phyloP scores from a whole-genome alignment of 2,888 invertebrate species.

The Venusia cambrica region DNA sequence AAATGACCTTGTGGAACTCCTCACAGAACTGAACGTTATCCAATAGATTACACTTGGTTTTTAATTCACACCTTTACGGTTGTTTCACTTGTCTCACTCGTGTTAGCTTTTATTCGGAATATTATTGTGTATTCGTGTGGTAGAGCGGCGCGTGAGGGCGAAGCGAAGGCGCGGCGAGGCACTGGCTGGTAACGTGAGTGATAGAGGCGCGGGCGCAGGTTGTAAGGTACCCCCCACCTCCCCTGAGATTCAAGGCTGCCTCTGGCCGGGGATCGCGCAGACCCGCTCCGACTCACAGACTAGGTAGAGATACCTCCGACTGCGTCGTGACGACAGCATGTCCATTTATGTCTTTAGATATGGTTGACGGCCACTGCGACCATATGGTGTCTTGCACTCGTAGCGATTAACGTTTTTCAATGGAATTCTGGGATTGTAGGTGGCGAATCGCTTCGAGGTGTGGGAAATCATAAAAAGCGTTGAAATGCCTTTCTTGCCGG shows the following conservation, averaged over 20 bases:
- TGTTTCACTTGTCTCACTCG: constrained; percentile 59
- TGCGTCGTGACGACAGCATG: constrained; percentile 78
- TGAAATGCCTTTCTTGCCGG: constrained; percentile 17
- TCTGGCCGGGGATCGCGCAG: constrained; percentile 45
- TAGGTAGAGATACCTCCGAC: too few species aligned
- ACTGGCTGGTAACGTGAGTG: constrained; percentile 59
- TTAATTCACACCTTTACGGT: constrained; percentile 38
- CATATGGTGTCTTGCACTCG: constrained; percentile 69
- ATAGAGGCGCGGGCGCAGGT: constrained; percentile 57
- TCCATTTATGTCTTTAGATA: constrained; percentile 79
- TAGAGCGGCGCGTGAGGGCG: constrained; percentile 30
- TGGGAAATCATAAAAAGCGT: constrained; percentile 43
- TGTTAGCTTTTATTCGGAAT: constrained; percentile 36
- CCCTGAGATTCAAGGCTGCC: constrained; percentile 41
- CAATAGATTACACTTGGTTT: constrained; percentile 49
- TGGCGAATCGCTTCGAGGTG: constrained; percentile 50
- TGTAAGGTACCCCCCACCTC: constrained; percentile 56
- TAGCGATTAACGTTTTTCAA: constrained; percentile 57
- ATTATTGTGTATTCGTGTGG: constrained; percentile 31
- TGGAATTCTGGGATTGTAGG: constrained; percentile 56
- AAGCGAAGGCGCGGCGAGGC: constrained; percentile 57
- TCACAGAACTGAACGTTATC: constrained; percentile 31
- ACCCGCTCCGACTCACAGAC: too few species aligned
- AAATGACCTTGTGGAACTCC: constrained; percentile 54
- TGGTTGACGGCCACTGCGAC: constrained; percentile 69